Percentiles rank a stretch among this genome's conserved stretches.
These are phyloP conservation scores for Porites divaricata DNA, from an alignment of 92 coral and sea anemone species.

Conservation along the genomic window DNA sequence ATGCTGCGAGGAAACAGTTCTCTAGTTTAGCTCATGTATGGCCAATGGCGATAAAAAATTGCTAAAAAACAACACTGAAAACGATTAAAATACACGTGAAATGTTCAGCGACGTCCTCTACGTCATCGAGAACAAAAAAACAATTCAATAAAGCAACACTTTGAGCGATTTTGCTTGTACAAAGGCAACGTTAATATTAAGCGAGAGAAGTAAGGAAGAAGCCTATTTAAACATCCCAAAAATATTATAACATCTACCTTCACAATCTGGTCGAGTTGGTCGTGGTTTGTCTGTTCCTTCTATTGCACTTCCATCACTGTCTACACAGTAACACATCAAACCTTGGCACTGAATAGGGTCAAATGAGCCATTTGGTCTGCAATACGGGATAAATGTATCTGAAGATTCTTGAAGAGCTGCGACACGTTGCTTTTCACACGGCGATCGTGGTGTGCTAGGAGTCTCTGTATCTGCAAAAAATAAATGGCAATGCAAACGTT, in stretches of 20 bases:
- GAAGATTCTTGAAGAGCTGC: conserved; percentile 32
- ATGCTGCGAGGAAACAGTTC: not conserved
- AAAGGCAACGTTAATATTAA: too few species aligned
- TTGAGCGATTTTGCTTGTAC: too few species aligned
- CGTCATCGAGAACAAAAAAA: too few species aligned
- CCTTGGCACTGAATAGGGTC: conserved; percentile 69
- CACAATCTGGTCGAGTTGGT: conserved; percentile 82
- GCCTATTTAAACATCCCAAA: too few species aligned
- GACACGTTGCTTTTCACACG: conserved; percentile 29
- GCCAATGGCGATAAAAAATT: too few species aligned
- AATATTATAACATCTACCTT: conserved; percentile 45
- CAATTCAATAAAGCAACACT: too few species aligned
- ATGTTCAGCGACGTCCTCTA: too few species aligned
- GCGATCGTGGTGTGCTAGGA: conserved; percentile 18
- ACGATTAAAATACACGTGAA: too few species aligned
- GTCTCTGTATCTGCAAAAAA: conserved; percentile 9
- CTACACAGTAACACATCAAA: conserved; percentile 74
- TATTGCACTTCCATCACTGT: conserved; percentile 65
- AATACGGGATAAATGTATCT: conserved; percentile 60
- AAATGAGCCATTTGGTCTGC: conserved; percentile 63
- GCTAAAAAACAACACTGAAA: too few species aligned
- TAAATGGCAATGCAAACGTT: too few species aligned
- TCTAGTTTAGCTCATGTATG: too few species aligned
- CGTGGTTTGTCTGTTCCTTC: conserved; percentile 78
- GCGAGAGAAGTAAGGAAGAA: too few species aligned